Evolutionary conservation across 1,140 invertebrate species (phyloP), one percentile per base, ranked within the genome.

Genomic region (Pogonomyrmex barbatus): DNA sequence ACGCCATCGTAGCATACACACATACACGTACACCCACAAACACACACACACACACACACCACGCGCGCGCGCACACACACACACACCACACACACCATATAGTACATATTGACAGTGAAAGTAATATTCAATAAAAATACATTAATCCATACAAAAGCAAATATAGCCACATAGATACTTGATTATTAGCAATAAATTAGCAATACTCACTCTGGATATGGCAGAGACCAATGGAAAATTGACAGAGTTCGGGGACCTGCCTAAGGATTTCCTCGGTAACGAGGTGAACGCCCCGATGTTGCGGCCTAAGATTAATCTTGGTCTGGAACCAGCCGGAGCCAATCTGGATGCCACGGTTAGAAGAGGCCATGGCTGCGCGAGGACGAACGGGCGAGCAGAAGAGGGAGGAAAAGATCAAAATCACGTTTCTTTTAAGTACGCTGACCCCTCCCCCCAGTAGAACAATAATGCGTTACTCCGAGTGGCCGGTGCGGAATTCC

Each of bases 241-340:
- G 98, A 93, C 97, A 96, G 93, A 99, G 96, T 95, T 99, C 98
- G 39, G 98, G 98, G 94, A 99, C 97, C 95, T 98, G 97, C 95
- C 98, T 97, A 52, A 99, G 96, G 91, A 99, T 98, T 96, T 99
- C 98, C 94, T 99, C 98, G 75, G 98, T 99, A 90, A 99, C 98
- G 91, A 99, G 96, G 96, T 99, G 98, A 91, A 99, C 98, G 91
- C 98, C 98, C 94, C 98, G 96, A 94, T 98, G 98, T 95, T 99
- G 98, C 90, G 98, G 98, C 94, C 98, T 97, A 93, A 99, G 96
- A 95, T 98, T 98, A 93, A 99, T 97, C 96, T 99, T 99, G 95
- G 97, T 97, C 96, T 99, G 98, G 96, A 99, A 98, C 98, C 98
- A 99, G 95, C 98, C 98, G 94, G 98, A 98, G 94, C 98, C 97